Evolutionary conservation across 1,140 invertebrate species (phyloP), one percentile per base, ranked within the genome.

Genomic region (Scylla paramamosain): DNA sequence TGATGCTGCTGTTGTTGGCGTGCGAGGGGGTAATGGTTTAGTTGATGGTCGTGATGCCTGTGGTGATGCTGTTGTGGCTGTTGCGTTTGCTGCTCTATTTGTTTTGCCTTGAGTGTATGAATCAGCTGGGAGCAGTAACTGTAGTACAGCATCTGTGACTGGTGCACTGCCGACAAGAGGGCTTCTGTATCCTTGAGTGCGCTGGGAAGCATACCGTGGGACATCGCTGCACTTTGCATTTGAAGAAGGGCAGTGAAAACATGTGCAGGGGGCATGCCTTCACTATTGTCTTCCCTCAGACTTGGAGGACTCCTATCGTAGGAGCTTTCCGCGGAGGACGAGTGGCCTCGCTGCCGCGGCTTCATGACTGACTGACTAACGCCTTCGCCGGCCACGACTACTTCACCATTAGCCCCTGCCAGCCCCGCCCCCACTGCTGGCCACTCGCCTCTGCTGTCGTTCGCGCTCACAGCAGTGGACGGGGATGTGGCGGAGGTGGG

Each of bases 91-190:
- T 87, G 39, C 14, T 93, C 67, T 48, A 86, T 31, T 46, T 94
- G 93, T n/a, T 90, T 89, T 67, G 29, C 82, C 39, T 45, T 28
- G 52, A 95, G 89, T 31, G 52, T 86, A n/a, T 95, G 94, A 29
- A 95, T 91, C 29, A 95, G 94, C 45, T 95, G 94, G 39, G 94
- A 95, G 82, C 94, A 95, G 94, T 95, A 95, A 31, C 89, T 91
- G 77, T 95, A 95, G 90, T 95, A 95, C 16, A 95, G 89, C 29
- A 95, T 91, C 77, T 95, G 94, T 14, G 94, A 95, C 77, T 95
- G 94, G 6, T 91, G 77, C 67, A 95, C 88, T 2, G 94, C 94
- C 3, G 94, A 91, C 77, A 95, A 29, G 14, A 95, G 94, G 4
- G 94, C 94, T 12, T 95, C 94, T 39, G 94, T 95, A 77, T 95